Evolutionary conservation across 2,113 vertebrate species (phyloP).

Genomic region (Trinectes maculatus): DNA sequence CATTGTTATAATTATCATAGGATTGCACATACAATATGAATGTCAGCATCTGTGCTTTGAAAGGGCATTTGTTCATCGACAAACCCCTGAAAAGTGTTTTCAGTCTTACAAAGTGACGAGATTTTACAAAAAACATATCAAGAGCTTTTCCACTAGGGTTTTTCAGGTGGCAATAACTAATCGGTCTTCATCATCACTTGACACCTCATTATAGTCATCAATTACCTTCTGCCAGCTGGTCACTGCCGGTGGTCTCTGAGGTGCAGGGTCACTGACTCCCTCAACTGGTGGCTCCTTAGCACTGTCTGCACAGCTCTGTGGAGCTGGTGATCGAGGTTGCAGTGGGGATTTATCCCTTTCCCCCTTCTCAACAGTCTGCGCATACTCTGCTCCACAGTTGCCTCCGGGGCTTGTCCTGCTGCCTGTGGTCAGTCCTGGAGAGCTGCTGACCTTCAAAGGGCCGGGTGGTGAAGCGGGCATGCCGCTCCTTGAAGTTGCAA

Average conservation of each 20-base stretch:
- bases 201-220: conserved; percentile 88
- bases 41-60: conserved; percentile 98
- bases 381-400: conserved; percentile 7
- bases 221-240: conserved; percentile 77
- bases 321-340: conserved; percentile 33
- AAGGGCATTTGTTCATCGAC: conserved; percentile 83
- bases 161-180: conserved; percentile 94
- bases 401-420: conserved; percentile 18
- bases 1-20: conserved; percentile 91
- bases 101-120: conserved; percentile 85
- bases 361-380: conserved; percentile 38
- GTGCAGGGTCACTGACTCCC: conserved; percentile 43
- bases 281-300: conserved; percentile 27
- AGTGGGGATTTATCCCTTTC: conserved; percentile 31
- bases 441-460: conserved; percentile 35
- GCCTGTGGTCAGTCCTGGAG: conserved; percentile 34
- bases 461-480: conserved; percentile 23
- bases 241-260: conserved; percentile 52
- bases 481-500: conserved; percentile 20
- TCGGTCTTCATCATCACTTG: conserved; percentile 96
- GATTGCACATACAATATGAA: conserved; percentile 96
- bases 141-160: conserved; percentile 46
- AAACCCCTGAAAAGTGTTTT: conserved; percentile 91
- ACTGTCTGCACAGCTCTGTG: conserved; percentile 27
- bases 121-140: conserved; percentile 79